These are phyloP conservation scores for Botrylloides violaceus DNA, from an alignment of 23 tunicate genomes.

Conservation along the genomic window DNA sequence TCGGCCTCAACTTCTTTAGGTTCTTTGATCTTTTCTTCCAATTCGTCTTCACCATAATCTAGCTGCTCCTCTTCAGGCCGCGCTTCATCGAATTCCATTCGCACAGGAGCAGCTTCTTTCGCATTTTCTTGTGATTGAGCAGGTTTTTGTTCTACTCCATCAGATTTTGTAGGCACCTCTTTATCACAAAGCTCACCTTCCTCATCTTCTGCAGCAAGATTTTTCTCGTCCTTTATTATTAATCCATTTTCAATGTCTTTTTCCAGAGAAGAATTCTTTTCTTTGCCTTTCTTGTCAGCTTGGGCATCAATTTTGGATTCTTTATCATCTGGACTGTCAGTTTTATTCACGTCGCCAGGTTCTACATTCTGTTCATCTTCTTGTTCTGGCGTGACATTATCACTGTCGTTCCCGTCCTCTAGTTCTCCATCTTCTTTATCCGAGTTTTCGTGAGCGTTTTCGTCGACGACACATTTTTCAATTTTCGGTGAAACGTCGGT, in stretches of 20 bases:
- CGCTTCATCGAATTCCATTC: not conserved
- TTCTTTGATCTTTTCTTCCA: not conserved
- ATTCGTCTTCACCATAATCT: constrained; percentile 79
- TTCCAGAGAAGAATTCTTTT: not conserved
- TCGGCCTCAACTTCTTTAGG: not conserved
- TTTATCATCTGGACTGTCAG: not conserved
- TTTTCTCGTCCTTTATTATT: not conserved
- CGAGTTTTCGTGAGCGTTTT: not conserved
- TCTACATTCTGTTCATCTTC: not conserved
- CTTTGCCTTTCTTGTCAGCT: not conserved
- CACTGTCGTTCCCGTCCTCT: no score
- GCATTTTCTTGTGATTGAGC: no score
- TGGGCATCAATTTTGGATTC: not conserved
- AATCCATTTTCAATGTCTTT: not conserved
- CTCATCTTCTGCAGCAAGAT: not conserved
- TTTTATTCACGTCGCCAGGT: not conserved
- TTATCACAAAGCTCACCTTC: not conserved
- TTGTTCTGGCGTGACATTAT: no score
- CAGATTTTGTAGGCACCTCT: not conserved
- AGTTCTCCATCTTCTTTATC: not conserved
- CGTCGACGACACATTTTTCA: no score
- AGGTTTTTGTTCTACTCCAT: not conserved
- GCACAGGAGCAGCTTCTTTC: not conserved
- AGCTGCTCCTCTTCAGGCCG: constrained; percentile 23
- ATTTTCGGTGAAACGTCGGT: no score